A percentile compares a stretch with the other conserved stretches of the same genome.
phyloP scores from a whole-genome alignment of 2,113 vertebrate species.

The cat (Felis catus) region F.catus_Fca126_mat1.0 CM031420.1:63655001-63655500 shows the following conservation, averaged over 20 bases:
- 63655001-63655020: not conserved
- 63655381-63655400: not conserved
- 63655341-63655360: not conserved
- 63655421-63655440: not conserved
- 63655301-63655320: not conserved
- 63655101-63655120: not conserved
- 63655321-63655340: not conserved
- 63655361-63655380: not conserved
- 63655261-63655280: not conserved
- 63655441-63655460: not conserved
- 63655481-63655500: not conserved
- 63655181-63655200: fast-evolving
- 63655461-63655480: not conserved
- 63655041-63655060: not conserved
- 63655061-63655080: not conserved
- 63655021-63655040: not conserved
- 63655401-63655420: not conserved
- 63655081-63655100: not conserved
- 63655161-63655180: not conserved
- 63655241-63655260: not conserved
- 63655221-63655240: not conserved
- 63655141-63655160: not conserved
- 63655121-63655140: not conserved
- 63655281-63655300: not conserved
- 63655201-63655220: not conserved